Conservation (phyloP, 2,888 invertebrate genomes). For the Poecilus cupreus region DNA sequence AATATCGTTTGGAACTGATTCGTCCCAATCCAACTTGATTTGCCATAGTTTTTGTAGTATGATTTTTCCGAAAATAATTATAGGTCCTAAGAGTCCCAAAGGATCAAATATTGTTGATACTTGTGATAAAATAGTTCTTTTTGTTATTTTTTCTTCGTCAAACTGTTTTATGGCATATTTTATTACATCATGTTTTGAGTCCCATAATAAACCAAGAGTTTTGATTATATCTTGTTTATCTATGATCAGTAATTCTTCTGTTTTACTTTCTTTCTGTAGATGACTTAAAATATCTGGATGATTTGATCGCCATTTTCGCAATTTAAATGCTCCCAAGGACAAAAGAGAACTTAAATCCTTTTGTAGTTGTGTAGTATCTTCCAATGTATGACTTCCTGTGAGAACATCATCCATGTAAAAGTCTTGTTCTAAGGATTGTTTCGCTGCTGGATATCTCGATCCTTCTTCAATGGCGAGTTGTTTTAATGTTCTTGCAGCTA, state of each 20-base stretch:
- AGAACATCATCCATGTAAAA: slow-evolving; percentile 44
- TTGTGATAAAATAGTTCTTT: slow-evolving; percentile 18
- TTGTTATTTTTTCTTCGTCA: slow-evolving; percentile 1
- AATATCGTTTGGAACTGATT: slow-evolving; percentile 26
- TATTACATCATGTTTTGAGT: neutral
- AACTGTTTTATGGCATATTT: neutral
- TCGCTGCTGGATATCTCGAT: neutral
- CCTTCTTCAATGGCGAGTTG: slow-evolving; percentile 44
- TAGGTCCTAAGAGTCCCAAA: slow-evolving; percentile 35
- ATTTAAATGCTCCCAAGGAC: neutral
- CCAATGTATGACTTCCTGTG: neutral
- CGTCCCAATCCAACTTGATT: slow-evolving; percentile 26
- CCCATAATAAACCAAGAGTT: slow-evolving; percentile 35
- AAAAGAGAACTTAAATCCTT: slow-evolving; percentile 3
- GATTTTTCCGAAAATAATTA: slow-evolving; percentile 23
- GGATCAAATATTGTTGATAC: slow-evolving; percentile 21
- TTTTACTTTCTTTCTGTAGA: neutral
- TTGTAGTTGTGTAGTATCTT: slow-evolving; percentile 12
- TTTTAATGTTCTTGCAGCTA: slow-evolving; percentile 22
- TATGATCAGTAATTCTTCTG: slow-evolving; percentile 19
- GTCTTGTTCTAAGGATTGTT: slow-evolving; percentile 12
- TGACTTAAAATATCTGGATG: neutral
- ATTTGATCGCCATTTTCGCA: slow-evolving; percentile 38
- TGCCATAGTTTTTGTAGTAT: slow-evolving; percentile 32
- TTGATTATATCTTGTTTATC: neutral